phyloP scores from a whole-genome alignment of 2,113 vertebrate genomes.

The Sorex fumeus region DNA sequence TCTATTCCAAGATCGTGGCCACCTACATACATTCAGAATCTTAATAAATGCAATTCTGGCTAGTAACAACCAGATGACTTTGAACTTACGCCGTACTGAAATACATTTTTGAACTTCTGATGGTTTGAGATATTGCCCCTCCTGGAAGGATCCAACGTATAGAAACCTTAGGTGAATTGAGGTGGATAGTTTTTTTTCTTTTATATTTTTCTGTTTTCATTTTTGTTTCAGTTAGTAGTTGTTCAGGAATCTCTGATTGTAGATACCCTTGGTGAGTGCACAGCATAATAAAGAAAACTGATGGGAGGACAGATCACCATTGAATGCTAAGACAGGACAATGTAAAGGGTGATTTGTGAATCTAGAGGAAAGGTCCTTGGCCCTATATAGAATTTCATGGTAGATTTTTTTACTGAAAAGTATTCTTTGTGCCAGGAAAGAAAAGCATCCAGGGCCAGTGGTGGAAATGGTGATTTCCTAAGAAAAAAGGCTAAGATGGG shows the following conservation, averaged over 20 bases:
- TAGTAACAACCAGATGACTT: not conserved
- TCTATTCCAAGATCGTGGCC: not conserved
- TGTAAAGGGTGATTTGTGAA: not conserved
- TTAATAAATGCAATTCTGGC: slow-evolving; percentile 6
- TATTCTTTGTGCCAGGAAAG: not conserved
- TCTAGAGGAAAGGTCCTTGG: not conserved
- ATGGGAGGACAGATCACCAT: not conserved
- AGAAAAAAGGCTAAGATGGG: not conserved
- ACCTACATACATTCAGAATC: not conserved
- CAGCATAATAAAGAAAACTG: not conserved
- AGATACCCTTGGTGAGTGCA: not conserved
- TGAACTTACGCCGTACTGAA: not conserved
- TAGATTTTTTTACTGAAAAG: slow-evolving; percentile 2
- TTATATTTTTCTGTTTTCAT: too few species aligned
- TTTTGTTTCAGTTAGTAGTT: too few species aligned
- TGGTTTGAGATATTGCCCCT: too few species aligned
- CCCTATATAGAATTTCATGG: not conserved
- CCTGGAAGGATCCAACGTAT: too few species aligned
- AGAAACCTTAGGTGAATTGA: too few species aligned
- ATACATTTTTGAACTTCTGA: not conserved
- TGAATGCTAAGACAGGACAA: not conserved
- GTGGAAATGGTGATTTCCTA: not conserved
- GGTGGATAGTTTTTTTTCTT: too few species aligned
- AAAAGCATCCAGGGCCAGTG: not conserved
- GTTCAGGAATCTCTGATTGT: too few species aligned